phyloP scores from a whole-genome alignment of 92 coral and sea anemone species.

The Epizoanthus scotinus region DNA sequence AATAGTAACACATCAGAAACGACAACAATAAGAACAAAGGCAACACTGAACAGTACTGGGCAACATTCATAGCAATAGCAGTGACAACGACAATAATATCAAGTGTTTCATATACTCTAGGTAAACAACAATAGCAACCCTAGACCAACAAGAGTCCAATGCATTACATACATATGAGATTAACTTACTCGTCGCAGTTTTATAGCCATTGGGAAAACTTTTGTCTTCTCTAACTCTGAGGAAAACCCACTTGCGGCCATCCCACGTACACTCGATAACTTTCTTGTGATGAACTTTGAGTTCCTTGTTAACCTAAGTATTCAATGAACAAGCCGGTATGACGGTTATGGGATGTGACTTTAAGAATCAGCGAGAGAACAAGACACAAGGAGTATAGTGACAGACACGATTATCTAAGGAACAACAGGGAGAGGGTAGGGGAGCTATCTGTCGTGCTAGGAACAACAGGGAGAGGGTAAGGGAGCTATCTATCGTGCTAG shows the following conservation, averaged over 20 bases:
- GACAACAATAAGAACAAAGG: no score
- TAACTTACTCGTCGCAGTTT: conserved; percentile 87
- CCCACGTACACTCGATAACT: conserved; percentile 98
- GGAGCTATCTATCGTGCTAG: no score
- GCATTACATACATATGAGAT: no score
- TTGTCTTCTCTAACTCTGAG: conserved; percentile 93
- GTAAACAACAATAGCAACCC: background rate
- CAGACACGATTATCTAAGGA: no score
- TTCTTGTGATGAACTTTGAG: conserved; percentile 71
- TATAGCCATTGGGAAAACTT: conserved; percentile 86
- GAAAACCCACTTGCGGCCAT: conserved; percentile 86
- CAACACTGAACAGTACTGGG: background rate
- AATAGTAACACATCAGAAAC: no score
- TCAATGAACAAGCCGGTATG: no score
- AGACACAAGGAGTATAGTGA: no score
- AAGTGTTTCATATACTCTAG: background rate
- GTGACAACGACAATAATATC: background rate
- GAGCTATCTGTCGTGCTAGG: no score
- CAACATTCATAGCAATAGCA: background rate
- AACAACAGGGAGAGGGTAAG: no score
- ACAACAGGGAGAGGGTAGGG: no score
- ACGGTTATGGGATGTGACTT: no score
- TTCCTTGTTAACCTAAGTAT: conserved; percentile 75
- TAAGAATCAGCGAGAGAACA: no score
- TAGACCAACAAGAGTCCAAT: background rate